A percentile compares a stretch with the other conserved stretches of the same genome.
These are phyloP conservation scores for Scotopteryx bipunctaria DNA, from an alignment of 2,888 invertebrate species.

Conservation along the genomic window DNA sequence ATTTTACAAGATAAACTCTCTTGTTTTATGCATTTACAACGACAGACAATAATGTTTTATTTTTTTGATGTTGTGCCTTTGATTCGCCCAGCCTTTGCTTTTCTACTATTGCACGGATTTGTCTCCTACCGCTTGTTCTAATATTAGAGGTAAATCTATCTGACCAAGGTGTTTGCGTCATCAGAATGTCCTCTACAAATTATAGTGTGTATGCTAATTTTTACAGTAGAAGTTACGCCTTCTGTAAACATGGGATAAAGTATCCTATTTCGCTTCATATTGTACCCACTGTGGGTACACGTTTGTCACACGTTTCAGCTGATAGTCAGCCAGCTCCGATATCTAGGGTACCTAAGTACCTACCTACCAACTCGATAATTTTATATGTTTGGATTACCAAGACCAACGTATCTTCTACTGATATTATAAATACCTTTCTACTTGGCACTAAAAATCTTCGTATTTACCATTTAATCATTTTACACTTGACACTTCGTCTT, in stretches of 20 bases:
- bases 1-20: conserved; percentile 31
- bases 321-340: no score
- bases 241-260: not conserved
- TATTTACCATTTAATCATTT: conserved; percentile 12
- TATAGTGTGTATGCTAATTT: conserved; percentile 58
- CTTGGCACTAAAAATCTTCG: conserved; percentile 31
- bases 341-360: no score
- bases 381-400: no score
- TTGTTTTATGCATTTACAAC: conserved; percentile 21
- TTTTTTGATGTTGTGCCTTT: not conserved
- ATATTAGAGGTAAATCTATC: no score
- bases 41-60: conserved; percentile 19
- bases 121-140: not conserved
- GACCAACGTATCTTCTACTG: no score
- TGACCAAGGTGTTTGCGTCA: conserved; percentile 20
- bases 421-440: not conserved
- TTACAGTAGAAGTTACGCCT: conserved; percentile 46
- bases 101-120: conserved; percentile 16
- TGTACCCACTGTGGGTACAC: not conserved
- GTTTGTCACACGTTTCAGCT: not conserved
- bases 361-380: no score
- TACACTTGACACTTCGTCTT: conserved; percentile 16
- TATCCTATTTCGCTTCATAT: not conserved
- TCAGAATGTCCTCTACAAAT: conserved; percentile 14
- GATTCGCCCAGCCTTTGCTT: conserved; percentile 3